These are phyloP conservation scores for Lithophane semibrunnea DNA, from an alignment of 2,888 invertebrate species.

Conservation along the genomic window DNA sequence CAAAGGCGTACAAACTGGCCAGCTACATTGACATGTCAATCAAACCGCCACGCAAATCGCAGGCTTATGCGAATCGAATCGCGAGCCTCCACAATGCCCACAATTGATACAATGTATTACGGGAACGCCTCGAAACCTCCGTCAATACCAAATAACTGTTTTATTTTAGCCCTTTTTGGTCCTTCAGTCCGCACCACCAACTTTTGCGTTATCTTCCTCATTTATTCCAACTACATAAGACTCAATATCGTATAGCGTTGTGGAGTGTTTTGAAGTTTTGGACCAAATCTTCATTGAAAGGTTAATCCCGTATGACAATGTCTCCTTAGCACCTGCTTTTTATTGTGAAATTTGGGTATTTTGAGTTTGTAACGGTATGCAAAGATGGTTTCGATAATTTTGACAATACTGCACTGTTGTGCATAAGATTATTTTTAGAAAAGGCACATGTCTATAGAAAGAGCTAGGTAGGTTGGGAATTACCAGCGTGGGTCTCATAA, in stretches of 20 bases:
- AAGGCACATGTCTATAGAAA: constrained; percentile 35
- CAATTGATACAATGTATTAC: constrained; percentile 81
- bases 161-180: constrained; percentile 63
- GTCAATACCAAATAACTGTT: constrained; percentile 70
- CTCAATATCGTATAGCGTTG: constrained; percentile 13
- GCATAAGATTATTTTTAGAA: constrained; percentile 31
- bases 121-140: constrained; percentile 73
- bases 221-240: constrained; percentile 18
- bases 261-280: not conserved
- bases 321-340: constrained; percentile 69
- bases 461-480: constrained; percentile 23
- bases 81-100: constrained; percentile 72
- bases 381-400: constrained; percentile 55
- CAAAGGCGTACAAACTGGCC: constrained; percentile 57
- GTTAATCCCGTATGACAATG: constrained; percentile 69
- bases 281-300: constrained; percentile 32
- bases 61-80: constrained; percentile 77
- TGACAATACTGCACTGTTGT: constrained; percentile 40
- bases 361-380: constrained; percentile 62
- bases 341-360: constrained; percentile 54
- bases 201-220: not conserved
- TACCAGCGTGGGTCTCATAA: constrained; percentile 13
- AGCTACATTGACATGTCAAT: constrained; percentile 71
- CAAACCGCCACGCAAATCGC: constrained; percentile 63
- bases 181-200: constrained; percentile 20